Evolutionary conservation across 2,888 invertebrate genomes (phyloP).

Genomic region (Scaptomyza cyrtandrae): DNA sequence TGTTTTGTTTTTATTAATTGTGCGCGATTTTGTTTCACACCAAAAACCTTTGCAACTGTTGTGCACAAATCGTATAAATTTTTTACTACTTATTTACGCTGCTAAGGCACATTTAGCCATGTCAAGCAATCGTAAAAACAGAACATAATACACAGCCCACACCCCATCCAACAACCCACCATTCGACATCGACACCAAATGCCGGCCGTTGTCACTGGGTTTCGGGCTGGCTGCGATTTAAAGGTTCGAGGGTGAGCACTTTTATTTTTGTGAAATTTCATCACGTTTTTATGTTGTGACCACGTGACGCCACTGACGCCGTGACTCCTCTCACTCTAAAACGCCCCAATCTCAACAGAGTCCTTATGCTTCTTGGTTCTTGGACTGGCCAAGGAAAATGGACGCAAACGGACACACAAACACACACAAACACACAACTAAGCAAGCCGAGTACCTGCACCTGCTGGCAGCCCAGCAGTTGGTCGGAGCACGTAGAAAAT

Average conservation of each 20-base stretch:
- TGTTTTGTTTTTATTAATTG: conserved; percentile 66
- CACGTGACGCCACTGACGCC: conserved; percentile 83
- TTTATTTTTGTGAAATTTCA: conserved; percentile 83
- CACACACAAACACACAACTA: conserved; percentile 24
- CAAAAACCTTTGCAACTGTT: conserved; percentile 70
- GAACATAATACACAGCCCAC: conserved; percentile 6
- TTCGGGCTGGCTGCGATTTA: background rate
- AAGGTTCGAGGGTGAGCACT: conserved; percentile 41
- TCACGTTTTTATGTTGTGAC: conserved; percentile 85
- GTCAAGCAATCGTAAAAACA: conserved; percentile 77
- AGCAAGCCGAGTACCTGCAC: conserved; percentile 72
- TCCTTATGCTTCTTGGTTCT: conserved; percentile 34
- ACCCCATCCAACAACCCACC: conserved; percentile 22
- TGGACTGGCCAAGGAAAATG: conserved; percentile 40
- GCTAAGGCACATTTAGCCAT: conserved; percentile 79
- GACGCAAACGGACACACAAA: conserved; percentile 19
- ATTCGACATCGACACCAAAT: conserved; percentile 59
- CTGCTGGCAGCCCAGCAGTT: conserved; percentile 75
- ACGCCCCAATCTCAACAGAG: conserved; percentile 47
- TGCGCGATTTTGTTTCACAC: conserved; percentile 56
- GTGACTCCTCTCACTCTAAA: conserved; percentile 55
- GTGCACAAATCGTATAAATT: conserved; percentile 76
- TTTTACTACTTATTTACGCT: conserved; percentile 81
- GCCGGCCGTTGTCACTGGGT: conserved; percentile 64
- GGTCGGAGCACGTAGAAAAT: conserved; percentile 66